These are phyloP conservation scores for Vireo griseus DNA, from an alignment of 2,797 vertebrate genomes.

Conservation along the genomic window DNA sequence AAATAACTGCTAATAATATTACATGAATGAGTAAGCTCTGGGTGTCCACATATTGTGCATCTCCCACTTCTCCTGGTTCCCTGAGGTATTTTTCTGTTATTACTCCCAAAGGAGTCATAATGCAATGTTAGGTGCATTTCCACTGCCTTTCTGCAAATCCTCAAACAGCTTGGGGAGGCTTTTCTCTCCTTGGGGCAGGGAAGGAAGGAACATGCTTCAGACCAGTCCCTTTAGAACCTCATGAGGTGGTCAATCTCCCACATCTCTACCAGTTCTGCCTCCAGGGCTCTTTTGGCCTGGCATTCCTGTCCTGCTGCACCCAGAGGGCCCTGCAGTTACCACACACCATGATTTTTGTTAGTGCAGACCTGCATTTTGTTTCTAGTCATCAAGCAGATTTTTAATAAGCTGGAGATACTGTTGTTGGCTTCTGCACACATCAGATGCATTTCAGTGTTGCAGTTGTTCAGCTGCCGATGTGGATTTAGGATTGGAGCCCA, in stretches of 20 bases:
- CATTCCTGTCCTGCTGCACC: not conserved
- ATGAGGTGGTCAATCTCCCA: fast-evolving
- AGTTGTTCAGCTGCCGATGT: not conserved
- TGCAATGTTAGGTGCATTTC: fast-evolving
- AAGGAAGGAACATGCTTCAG: not conserved
- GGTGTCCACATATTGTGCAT: fast-evolving
- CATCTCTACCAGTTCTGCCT: not conserved
- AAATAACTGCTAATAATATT: not conserved
- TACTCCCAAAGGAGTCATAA: fast-evolving
- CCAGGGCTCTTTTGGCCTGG: not conserved
- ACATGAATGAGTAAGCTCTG: not conserved
- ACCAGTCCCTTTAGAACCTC: not conserved
- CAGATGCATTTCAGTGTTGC: not conserved
- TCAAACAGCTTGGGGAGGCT: not conserved
- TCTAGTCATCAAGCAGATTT: not conserved
- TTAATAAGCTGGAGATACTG: not conserved
- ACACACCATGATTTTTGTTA: fast-evolving
- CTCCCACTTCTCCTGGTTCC: not conserved
- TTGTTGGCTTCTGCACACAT: not conserved
- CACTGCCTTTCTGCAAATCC: not conserved
- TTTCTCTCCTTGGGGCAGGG: not conserved
- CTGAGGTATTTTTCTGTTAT: not conserved
- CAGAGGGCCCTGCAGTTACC: not conserved
- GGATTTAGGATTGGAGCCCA: not conserved
- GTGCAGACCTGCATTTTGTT: not conserved